Evolutionary conservation across 2,797 vertebrate species (phyloP).

Genomic region (Echeneis naucrates): DNA sequence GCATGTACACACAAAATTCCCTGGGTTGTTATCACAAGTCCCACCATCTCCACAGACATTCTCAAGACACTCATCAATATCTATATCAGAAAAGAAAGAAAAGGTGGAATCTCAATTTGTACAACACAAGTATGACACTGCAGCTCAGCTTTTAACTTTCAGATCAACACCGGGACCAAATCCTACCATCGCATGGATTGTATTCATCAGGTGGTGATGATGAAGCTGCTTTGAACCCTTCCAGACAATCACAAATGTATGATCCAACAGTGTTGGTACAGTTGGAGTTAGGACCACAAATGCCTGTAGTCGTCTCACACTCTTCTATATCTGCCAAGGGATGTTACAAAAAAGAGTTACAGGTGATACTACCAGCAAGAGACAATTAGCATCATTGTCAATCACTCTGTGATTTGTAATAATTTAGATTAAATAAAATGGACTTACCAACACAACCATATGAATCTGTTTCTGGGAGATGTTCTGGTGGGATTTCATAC

Average conservation of each 20-base stretch:
- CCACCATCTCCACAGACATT: slow-evolving; percentile 44
- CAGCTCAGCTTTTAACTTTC: background rate
- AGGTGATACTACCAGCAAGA: background rate
- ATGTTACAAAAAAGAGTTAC: background rate
- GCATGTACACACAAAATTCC: slow-evolving; percentile 47
- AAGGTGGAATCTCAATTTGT: background rate
- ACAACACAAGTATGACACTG: background rate
- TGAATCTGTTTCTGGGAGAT: slow-evolving; percentile 26
- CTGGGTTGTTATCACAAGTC: slow-evolving; percentile 37
- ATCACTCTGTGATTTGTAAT: background rate
- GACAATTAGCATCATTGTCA: background rate
- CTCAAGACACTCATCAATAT: slow-evolving; percentile 57
- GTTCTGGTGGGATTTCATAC: slow-evolving; percentile 11
- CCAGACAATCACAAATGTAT: slow-evolving; percentile 47
- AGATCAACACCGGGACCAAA: background rate
- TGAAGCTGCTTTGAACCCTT: slow-evolving; percentile 36
- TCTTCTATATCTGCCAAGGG: slow-evolving; percentile 67
- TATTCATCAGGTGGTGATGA: fast-evolving
- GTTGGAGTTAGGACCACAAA: slow-evolving; percentile 46
- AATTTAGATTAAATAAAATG: background rate
- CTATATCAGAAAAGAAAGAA: slow-evolving; percentile 22
- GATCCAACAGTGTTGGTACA: slow-evolving; percentile 62
- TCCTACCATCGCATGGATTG: slow-evolving; percentile 54
- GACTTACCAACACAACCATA: slow-evolving; percentile 66
- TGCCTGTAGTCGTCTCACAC: background rate